phyloP scores from a whole-genome alignment of 2,113 vertebrate species.

The Solea senegalensis region DNA sequence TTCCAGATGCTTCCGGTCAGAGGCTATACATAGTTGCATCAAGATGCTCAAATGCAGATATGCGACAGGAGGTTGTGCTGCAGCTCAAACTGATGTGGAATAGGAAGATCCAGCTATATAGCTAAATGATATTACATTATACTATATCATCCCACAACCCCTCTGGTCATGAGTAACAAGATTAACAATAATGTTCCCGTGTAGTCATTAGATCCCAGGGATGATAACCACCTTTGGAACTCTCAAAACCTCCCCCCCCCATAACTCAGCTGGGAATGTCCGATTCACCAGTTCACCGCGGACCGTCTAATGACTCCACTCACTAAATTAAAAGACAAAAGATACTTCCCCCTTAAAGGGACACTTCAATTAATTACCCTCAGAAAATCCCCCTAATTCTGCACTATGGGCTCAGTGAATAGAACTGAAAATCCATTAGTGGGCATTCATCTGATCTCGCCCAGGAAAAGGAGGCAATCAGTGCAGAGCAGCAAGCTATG shows the following conservation, averaged over 20 bases:
- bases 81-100: neutral
- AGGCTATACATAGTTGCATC: too few species aligned
- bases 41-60: neutral
- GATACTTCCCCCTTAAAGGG: constrained; percentile 67
- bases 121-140: neutral
- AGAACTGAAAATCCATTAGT: constrained; percentile 80
- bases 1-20: too few species aligned
- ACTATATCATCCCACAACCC: neutral
- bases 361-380: constrained; percentile 78
- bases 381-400: constrained; percentile 73
- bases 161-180: constrained; percentile 3
- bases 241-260: constrained; percentile 4
- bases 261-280: constrained; percentile 32
- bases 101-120: neutral
- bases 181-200: constrained; percentile 24
- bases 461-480: constrained; percentile 66
- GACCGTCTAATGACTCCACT: constrained; percentile 67
- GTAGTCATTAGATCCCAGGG: constrained; percentile 1
- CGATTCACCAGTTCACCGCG: constrained; percentile 46
- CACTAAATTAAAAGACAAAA: constrained; percentile 74
- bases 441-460: constrained; percentile 72
- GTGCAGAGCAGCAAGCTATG: constrained; percentile 36
- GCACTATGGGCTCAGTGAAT: constrained; percentile 70
- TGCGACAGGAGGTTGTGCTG: neutral
- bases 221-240: constrained; percentile 16